Evolutionary conservation across 2,113 vertebrate genomes (phyloP).

Genomic region (Thomomys bottae): DNA sequence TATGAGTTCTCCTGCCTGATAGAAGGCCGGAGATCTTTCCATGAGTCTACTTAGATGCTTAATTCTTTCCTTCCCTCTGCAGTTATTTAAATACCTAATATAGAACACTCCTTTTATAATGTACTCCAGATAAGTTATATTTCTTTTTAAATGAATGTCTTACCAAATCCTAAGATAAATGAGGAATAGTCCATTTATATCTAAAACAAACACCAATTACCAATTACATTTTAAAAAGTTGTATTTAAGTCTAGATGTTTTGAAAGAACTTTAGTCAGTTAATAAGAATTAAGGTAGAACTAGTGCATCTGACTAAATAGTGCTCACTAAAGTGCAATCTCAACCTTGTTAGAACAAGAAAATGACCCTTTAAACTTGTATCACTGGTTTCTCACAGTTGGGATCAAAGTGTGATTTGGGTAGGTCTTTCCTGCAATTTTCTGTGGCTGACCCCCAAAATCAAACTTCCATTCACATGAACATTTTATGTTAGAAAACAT

Average conservation of each 20-base stretch:
- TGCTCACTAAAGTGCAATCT: slow-evolving; percentile 39
- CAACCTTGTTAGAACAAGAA: slow-evolving; percentile 18
- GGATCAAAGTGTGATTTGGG: background rate
- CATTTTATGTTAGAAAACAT: background rate
- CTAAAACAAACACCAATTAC: slow-evolving; percentile 26
- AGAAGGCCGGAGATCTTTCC: background rate
- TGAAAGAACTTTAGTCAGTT: background rate
- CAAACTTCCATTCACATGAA: background rate
- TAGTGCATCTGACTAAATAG: background rate
- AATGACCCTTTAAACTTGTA: slow-evolving; percentile 17
- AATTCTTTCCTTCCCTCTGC: background rate
- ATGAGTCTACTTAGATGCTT: background rate
- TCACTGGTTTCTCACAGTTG: slow-evolving; percentile 20
- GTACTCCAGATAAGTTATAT: background rate
- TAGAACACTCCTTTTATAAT: slow-evolving; percentile 44
- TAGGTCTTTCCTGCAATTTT: background rate
- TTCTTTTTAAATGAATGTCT: slow-evolving; percentile 46
- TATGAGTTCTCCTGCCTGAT: background rate
- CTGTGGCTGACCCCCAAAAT: slow-evolving; percentile 17
- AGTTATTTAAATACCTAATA: slow-evolving; percentile 21
- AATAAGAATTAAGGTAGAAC: background rate
- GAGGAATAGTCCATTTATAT: slow-evolving; percentile 29
- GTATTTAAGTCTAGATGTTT: slow-evolving; percentile 15
- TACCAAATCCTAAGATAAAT: slow-evolving; percentile 36
- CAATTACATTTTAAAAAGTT: slow-evolving; percentile 19